Evolutionary conservation across 64 coral and sea anemone genomes (phyloP), one percentile per base, ranked within the genome.

Genomic region (Pocillopora damicornis): DNA sequence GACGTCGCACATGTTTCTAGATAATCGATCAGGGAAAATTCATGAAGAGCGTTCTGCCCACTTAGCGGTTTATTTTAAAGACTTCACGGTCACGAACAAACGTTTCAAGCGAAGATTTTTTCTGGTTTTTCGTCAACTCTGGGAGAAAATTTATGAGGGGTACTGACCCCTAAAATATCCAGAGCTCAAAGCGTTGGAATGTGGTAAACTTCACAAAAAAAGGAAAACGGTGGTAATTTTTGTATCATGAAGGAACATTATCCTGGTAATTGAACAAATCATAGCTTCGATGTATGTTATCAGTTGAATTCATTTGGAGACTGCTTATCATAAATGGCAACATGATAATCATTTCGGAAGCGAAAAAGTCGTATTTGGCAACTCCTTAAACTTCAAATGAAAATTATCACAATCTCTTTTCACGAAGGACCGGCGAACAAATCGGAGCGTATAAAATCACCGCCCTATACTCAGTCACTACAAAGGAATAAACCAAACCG

Each of bases 1-100:
- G 94, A 93, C 75, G 83, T 96, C 12, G 91, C 91, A 42, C 87
- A 93, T 38, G 88, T 96, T 75, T 72, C 77, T 5, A 75, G 94
- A 22, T 36, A 38, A 80, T 81, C 11, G 36, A 59, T 76, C 13
- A 18, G 59, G 57, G 67, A 88, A 73, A 77, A 59, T 38, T 60
- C 35, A 56, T 35, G 59, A 37, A 73, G 15, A 11, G 60, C 5
- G 23, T 71, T 38, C 34, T 89, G 10, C 18, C 59, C 15, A 81
- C 11, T 20, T 25, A 26, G 30, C n/a, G 22, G 69, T 25, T 73
- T 73, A 26, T 73, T 26, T 35, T 5, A 14, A 75, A 15, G 37
- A 85, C 58, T 85, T 63, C 65, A 85, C 57, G 64, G 22, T 85
- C 34, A 20, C 13, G 58, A 36, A 59, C 18, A 79, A 79, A 12